Evolutionary conservation across 2,797 vertebrate genomes (phyloP), one percentile per base, ranked within the genome.

Genomic region (Lepilemur septentrionalis): DNA sequence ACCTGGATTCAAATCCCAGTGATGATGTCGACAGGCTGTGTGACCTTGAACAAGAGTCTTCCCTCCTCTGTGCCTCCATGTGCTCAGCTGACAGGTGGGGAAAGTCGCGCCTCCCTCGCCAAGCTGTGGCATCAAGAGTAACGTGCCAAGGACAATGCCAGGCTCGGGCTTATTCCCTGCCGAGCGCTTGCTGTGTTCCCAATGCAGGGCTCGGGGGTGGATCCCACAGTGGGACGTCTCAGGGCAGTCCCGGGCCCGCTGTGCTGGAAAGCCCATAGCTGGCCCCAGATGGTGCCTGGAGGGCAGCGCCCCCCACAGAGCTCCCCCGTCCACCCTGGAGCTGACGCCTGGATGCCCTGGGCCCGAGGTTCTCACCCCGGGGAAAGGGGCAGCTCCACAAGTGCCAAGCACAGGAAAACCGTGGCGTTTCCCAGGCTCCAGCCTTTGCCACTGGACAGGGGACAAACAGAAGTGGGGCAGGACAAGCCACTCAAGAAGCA

Each of bases 301-400:
- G 4, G 50, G 88, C 30, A 8, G 32, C 1, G 18, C 20, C 38
- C 61, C 25, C 70, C 14, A 3, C 23, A 76, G 32, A 38, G 57
- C 38, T n/a, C 3, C 30, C 18, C 32, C 25, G 22, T 22, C 67
- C 13, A 14, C 15, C 35, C 35, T 32, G 25, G 17, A 8, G 35
- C 32, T 52, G 73, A 48, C 30, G 12, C 38, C 35, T 7, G 15
- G 25, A 52, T 7, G 12, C 48, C 20, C 67, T 59, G 9, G 8
- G 65, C 14, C 48, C 57, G 23, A 5, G 10, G 55, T 13, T 2
- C 18, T 48, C n/a, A 52, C 38, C 1, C 2, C 0, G 0, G 38
- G 30, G 63, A 12, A 25, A 65, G 2, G 7, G n/a, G 35, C 38
- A 12, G 63, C 59, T 69, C 63, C 69, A 9, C 20, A 76, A 43